Base-by-base conservation (phyloP, 2,797 vertebrate species). In the Enteromius argenteus region DNA sequence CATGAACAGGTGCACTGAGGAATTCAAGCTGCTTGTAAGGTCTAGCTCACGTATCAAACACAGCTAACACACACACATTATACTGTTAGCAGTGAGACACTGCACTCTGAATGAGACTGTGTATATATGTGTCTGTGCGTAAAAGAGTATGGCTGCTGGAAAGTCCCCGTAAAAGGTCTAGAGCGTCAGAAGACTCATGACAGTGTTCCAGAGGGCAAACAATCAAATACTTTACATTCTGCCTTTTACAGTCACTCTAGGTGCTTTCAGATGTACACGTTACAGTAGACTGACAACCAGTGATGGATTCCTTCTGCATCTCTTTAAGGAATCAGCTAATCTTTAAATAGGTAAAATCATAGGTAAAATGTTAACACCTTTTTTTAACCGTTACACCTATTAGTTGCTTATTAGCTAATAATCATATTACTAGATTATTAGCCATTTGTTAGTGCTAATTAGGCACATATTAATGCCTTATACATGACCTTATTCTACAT, bases 1-100 rank as follows among this genome's bases (percentile, higher is more conserved):
- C n/a, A 56, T 80, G 84, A 85, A 73, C 77, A 84, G 78, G 68
- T 79, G 71, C 78, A 79, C 58, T 35, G 37, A 78, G 77, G 37
- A 80, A 83, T 67, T 67, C 35, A 67, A 8, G 53, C 35, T 14
- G 11, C 32, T 21, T 49, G 10, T 51, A 39, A 39, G 71, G 46
- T 32, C 17, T 23, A 44, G 35, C n/a, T 51, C 69, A 81, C 27
- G 37, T 80, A 74, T 80, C 27, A 58, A 58, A 68, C 62, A 44
- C 13, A 42, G 23, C 23, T 42, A 79, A 74, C 44, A 66, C 66
- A 21, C 30, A 69, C 49, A 68, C 37, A 32, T 21, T 53, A 53
- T 35, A 74, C 11, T 21, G 73, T n/a, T 58, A 6, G 21, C 39
- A 60, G 32, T 17, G 51, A 82, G 14, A 74, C 19, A 23, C 14